phyloP scores from a whole-genome alignment of 1,140 invertebrate species.

The Leptoteleia sp. region DNA sequence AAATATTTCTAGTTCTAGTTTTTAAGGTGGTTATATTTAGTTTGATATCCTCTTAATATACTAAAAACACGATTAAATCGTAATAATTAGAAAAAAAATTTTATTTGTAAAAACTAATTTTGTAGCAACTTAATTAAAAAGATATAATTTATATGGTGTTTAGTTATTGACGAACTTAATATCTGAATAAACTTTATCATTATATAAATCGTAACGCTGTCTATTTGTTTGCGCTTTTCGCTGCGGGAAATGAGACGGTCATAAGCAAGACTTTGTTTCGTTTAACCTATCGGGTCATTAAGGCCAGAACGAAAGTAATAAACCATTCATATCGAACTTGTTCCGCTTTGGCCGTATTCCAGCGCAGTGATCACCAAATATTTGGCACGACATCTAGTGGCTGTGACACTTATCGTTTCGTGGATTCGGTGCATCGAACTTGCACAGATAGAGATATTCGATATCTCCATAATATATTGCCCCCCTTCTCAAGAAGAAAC shows the following conservation, averaged over 20 bases:
- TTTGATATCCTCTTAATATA: too few relatives aligned
- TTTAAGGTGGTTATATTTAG: too few relatives aligned
- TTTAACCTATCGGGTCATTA: constrained; percentile 51
- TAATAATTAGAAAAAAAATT: too few relatives aligned
- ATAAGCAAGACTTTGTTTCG: constrained; percentile 49
- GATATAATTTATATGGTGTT: too few relatives aligned
- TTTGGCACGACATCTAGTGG: constrained; percentile 46
- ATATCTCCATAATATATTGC: constrained; percentile 48
- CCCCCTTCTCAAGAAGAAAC: constrained; percentile 23
- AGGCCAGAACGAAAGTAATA: constrained; percentile 39
- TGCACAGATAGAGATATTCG: constrained; percentile 36
- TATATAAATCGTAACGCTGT: constrained; percentile 10
- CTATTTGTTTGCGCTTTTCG: constrained; percentile 15
- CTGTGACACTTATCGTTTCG: constrained; percentile 32
- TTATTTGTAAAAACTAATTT: too few relatives aligned
- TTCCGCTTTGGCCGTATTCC: constrained; percentile 38
- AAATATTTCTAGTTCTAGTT: too few relatives aligned
- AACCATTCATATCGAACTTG: constrained; percentile 38
- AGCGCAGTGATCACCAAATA: constrained; percentile 46
- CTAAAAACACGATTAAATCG: too few relatives aligned
- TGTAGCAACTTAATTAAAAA: too few relatives aligned
- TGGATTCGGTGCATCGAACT: constrained; percentile 35
- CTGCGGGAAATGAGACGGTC: not conserved
- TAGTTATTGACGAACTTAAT: too few relatives aligned
- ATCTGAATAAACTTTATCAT: too few relatives aligned